Conservation (phyloP, 2,797 vertebrate species). For the Spea hammondii region DNA sequence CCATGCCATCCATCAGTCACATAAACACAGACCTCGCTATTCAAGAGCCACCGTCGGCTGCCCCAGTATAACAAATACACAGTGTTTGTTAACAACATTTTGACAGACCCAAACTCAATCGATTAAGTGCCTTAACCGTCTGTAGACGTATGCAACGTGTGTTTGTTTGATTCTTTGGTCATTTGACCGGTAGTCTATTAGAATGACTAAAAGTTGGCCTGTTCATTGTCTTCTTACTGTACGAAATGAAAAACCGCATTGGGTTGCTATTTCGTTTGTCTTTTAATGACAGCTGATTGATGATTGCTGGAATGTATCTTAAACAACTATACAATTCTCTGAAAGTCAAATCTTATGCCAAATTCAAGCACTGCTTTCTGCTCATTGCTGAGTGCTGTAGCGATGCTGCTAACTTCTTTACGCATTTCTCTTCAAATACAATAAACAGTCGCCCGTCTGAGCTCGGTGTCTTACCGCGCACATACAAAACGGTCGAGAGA, state of each 20-base stretch:
- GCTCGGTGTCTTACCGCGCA: constrained; percentile 33
- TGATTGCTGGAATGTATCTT: constrained; percentile 67
- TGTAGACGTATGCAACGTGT: constrained; percentile 96
- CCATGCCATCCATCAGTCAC: too few relatives aligned
- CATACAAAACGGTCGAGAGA: neutral
- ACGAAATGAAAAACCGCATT: constrained; percentile 64
- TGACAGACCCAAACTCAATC: constrained; percentile 72
- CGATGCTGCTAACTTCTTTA: constrained; percentile 81
- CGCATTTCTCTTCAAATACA: constrained; percentile 77
- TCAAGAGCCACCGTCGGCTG: constrained; percentile 25
- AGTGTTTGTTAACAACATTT: constrained; percentile 55
- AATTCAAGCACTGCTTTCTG: constrained; percentile 78
- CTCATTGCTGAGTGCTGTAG: constrained; percentile 81
- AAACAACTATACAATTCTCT: constrained; percentile 57
- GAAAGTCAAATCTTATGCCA: constrained; percentile 28
- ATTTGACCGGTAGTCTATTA: too few relatives aligned
- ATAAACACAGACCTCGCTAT: too few relatives aligned
- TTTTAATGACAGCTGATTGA: constrained; percentile 68
- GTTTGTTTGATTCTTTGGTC: too few relatives aligned
- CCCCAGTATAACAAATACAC: constrained; percentile 55
- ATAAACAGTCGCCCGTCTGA: constrained; percentile 62
- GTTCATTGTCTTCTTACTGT: constrained; percentile 66
- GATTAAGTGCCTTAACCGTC: constrained; percentile 96
- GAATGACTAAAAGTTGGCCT: constrained; percentile 65
- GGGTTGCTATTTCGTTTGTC: constrained; percentile 63